Conservation (phyloP, 1,140 invertebrate genomes). For the Dufourea novaeangliae region DNA sequence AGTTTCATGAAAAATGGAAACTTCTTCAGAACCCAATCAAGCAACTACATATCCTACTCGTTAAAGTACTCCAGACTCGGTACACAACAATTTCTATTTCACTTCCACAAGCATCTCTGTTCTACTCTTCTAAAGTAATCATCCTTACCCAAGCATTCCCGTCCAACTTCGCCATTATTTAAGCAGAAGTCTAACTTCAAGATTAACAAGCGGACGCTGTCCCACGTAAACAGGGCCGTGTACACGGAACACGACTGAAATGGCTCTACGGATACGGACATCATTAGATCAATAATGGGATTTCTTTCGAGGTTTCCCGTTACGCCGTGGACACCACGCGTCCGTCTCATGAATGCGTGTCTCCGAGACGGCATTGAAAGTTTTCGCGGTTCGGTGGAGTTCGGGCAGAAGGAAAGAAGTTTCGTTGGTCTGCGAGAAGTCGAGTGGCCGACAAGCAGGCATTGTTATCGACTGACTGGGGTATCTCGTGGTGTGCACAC, state of each 20-base stretch:
- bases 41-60: too few species aligned
- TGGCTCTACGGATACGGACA: neutral
- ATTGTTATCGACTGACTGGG: constrained; percentile 46
- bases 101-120: neutral
- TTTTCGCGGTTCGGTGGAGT: neutral
- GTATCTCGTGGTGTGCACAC: constrained; percentile 16
- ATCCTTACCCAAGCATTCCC: neutral
- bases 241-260: neutral
- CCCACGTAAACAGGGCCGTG: neutral
- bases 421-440: constrained; percentile 31
- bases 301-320: neutral
- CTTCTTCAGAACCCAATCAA: too few species aligned
- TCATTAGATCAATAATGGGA: constrained; percentile 35
- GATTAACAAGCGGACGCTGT: neutral
- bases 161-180: neutral
- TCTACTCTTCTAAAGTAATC: neutral
- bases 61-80: too few species aligned
- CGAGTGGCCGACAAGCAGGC: constrained; percentile 9
- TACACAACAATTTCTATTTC: neutral
- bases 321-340: constrained; percentile 11
- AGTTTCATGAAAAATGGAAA: too few species aligned
- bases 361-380: constrained; percentile 16
- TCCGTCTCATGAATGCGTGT: neutral
- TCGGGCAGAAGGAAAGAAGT: constrained; percentile 40
- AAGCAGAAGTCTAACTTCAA: neutral